phyloP scores from a whole-genome alignment of 2,113 vertebrate species.

The Vanacampus margaritifer region DNA sequence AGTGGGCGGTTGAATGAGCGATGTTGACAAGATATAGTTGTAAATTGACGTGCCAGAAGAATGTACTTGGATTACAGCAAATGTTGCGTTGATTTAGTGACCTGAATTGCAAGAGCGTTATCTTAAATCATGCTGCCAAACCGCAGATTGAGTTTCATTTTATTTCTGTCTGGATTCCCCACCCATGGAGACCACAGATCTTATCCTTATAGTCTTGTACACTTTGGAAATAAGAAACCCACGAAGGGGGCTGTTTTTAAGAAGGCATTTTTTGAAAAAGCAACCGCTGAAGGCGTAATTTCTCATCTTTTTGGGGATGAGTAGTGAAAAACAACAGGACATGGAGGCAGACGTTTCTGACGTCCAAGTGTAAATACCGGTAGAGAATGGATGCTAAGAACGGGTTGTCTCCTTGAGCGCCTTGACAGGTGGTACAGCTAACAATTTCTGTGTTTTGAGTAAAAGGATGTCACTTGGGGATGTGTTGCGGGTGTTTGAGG shows the following conservation, averaged over 20 bases:
- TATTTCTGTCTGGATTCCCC: constrained; percentile 58
- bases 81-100: constrained; percentile 60
- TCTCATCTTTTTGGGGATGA: background rate
- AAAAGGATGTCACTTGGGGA: constrained; percentile 42
- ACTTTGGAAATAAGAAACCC: constrained; percentile 57
- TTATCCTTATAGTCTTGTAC: constrained; percentile 59
- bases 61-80: constrained; percentile 58
- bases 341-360: constrained; percentile 42
- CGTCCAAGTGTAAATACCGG: constrained; percentile 49
- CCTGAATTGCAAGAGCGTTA: constrained; percentile 31
- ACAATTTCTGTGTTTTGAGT: constrained; percentile 47
- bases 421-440: constrained; percentile 39
- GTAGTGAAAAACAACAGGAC: constrained; percentile 33
- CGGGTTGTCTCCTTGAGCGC: constrained; percentile 48
- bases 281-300: background rate
- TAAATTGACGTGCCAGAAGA: constrained; percentile 62
- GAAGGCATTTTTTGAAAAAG: constrained; percentile 31
- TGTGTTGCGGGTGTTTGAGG: constrained; percentile 22
- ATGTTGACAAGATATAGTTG: constrained; percentile 60
- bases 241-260: constrained; percentile 19
- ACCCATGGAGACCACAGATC: constrained; percentile 43
- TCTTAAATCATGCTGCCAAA: constrained; percentile 56
- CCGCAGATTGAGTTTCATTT: constrained; percentile 60
- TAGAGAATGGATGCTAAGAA: constrained; percentile 55
- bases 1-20: constrained; percentile 28